phyloP scores from a whole-genome alignment of 53 echinoderm and acorn worm species.

The Actinopyga echinites region DNA sequence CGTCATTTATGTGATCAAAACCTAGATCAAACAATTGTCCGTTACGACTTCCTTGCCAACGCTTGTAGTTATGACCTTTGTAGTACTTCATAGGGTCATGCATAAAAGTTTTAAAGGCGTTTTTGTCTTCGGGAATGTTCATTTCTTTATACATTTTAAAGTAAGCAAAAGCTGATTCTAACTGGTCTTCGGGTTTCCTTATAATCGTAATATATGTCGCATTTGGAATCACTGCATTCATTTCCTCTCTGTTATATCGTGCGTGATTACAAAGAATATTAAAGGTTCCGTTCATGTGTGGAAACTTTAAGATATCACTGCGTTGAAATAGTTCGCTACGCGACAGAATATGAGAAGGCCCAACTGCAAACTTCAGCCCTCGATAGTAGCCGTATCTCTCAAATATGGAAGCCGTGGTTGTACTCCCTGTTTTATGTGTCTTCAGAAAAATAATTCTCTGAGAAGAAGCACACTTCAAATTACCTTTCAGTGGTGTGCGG shows the following conservation, averaged over 20 bases:
- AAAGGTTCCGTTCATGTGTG: neutral
- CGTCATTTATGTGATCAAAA: slow-evolving; percentile 57
- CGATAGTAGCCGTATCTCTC: slow-evolving; percentile 42
- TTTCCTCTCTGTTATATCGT: slow-evolving; percentile 57
- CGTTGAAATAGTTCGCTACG: neutral
- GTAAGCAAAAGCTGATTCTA: slow-evolving; percentile 75
- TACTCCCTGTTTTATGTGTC: slow-evolving; percentile 61
- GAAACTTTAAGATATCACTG: slow-evolving; percentile 6
- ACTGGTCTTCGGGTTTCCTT: no score
- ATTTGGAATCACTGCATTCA: slow-evolving; percentile 58
- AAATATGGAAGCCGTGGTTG: slow-evolving; percentile 51
- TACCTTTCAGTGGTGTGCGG: no score
- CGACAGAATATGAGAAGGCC: slow-evolving; percentile 3
- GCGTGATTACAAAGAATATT: slow-evolving; percentile 62
- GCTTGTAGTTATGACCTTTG: slow-evolving; percentile 15
- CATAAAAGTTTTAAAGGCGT: slow-evolving; percentile 56
- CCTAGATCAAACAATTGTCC: slow-evolving; percentile 71
- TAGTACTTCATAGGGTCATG: slow-evolving; percentile 44
- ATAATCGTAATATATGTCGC: slow-evolving; percentile 72
- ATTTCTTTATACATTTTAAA: slow-evolving; percentile 58
- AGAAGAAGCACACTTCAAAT: no score
- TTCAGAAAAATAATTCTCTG: slow-evolving; percentile 51
- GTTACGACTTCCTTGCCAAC: slow-evolving; percentile 61
- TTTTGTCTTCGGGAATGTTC: slow-evolving; percentile 31
- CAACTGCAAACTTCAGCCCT: slow-evolving; percentile 40